These are phyloP conservation scores for Tympanoctomys barrerae DNA, from an alignment of 2,797 vertebrate genomes.

Conservation along the genomic window DNA sequence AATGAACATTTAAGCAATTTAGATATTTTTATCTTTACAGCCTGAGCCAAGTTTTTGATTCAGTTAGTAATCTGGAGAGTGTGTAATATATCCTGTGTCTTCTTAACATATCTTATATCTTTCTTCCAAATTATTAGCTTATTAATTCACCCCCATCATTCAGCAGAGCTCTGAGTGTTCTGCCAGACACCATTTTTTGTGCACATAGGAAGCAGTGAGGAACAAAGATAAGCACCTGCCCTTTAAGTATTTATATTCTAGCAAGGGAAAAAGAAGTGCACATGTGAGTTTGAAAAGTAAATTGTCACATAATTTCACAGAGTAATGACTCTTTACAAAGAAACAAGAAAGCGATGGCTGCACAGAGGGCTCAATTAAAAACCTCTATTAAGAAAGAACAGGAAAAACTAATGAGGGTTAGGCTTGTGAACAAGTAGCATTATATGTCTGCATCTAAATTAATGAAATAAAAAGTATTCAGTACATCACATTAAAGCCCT, in stretches of 20 bases:
- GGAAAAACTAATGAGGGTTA: neutral
- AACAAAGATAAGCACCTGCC: conserved; percentile 34
- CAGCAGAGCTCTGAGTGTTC: conserved; percentile 18
- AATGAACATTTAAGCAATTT: conserved; percentile 18
- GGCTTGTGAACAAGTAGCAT: neutral
- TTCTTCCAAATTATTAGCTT: conserved; percentile 31
- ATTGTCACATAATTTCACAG: neutral
- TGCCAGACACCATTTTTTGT: neutral
- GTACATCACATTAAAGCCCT: neutral
- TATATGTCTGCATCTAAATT: neutral
- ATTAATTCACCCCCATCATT: neutral
- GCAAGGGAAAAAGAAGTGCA: neutral
- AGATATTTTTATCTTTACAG: conserved; percentile 35
- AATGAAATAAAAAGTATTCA: conserved; percentile 2
- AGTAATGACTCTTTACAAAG: neutral
- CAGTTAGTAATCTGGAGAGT: neutral
- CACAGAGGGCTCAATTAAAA: neutral
- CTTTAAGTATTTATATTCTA: conserved; percentile 18
- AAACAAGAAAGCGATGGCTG: neutral
- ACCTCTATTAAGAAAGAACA: neutral
- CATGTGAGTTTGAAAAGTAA: conserved; percentile 6
- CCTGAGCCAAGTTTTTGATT: conserved; percentile 41
- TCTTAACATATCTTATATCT: conserved; percentile 14
- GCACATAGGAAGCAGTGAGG: neutral
- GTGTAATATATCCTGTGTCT: neutral